Conservation (phyloP, 2,797 vertebrate genomes). For the Alfaro cultratus region DNA sequence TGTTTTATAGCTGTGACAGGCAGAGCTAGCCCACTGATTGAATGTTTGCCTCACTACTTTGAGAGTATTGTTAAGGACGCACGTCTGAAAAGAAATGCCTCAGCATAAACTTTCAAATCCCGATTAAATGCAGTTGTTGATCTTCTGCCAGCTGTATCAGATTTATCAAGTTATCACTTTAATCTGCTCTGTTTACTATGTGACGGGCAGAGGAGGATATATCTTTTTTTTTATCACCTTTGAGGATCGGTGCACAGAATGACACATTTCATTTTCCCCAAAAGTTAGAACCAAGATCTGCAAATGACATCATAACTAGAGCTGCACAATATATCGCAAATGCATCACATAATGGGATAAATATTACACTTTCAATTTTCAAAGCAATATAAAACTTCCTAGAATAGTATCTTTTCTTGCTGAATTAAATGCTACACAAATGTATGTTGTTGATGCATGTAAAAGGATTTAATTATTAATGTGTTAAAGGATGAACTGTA, state of each 20-base stretch:
- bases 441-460: background rate
- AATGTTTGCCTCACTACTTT: background rate
- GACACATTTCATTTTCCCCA: background rate
- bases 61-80: background rate
- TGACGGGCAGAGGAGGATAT: background rate
- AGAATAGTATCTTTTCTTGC: background rate
- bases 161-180: background rate
- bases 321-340: too few species aligned
- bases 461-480: background rate
- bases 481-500: background rate
- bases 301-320: background rate
- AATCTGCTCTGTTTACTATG: background rate
- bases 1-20: background rate
- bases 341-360: background rate
- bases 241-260: background rate
- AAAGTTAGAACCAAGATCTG: background rate
- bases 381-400: background rate
- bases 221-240: background rate
- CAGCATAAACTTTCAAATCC: background rate
- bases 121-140: background rate
- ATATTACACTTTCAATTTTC: background rate
- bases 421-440: background rate
- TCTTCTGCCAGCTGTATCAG: background rate
- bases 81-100: background rate
- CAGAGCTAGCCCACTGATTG: background rate